Conservation (phyloP, 2,888 invertebrate genomes). For the Lochmaea crataegi region DNA sequence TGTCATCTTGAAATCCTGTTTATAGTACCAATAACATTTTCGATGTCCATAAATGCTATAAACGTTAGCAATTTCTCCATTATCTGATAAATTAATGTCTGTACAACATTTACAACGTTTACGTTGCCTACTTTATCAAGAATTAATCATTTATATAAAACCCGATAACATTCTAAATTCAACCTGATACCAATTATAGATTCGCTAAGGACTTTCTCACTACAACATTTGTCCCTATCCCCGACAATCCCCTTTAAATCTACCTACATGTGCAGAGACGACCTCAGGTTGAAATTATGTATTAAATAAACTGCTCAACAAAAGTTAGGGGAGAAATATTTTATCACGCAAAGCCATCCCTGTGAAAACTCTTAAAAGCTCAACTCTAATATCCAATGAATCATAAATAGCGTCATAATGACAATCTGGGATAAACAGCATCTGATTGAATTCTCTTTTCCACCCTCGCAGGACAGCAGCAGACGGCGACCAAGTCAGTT, state of each 20-base stretch:
- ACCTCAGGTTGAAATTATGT: too few species aligned
- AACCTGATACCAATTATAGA: conserved; percentile 29
- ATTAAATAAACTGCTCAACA: too few species aligned
- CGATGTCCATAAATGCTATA: too few species aligned
- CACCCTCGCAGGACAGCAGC: conserved; percentile 47
- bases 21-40: too few species aligned
- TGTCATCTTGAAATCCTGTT: too few species aligned
- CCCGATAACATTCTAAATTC: conserved; percentile 17
- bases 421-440: conserved; percentile 60
- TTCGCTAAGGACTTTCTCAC: conserved; percentile 21
- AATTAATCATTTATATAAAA: conserved; percentile 24
- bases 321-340: too few species aligned
- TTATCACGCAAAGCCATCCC: neutral
- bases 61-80: neutral
- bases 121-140: neutral
- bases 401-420: conserved; percentile 60
- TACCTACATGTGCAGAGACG: conserved; percentile 6
- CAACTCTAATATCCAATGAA: conserved; percentile 54
- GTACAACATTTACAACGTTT: neutral
- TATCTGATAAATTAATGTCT: neutral
- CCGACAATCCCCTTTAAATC: conserved; percentile 5
- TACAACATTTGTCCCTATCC: conserved; percentile 2
- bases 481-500: conserved; percentile 40
- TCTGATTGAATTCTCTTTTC: conserved; percentile 58
- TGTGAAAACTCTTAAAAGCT: conserved; percentile 41